phyloP scores from a whole-genome alignment of 2,888 invertebrate species.

The Augiades crinisus region DNA sequence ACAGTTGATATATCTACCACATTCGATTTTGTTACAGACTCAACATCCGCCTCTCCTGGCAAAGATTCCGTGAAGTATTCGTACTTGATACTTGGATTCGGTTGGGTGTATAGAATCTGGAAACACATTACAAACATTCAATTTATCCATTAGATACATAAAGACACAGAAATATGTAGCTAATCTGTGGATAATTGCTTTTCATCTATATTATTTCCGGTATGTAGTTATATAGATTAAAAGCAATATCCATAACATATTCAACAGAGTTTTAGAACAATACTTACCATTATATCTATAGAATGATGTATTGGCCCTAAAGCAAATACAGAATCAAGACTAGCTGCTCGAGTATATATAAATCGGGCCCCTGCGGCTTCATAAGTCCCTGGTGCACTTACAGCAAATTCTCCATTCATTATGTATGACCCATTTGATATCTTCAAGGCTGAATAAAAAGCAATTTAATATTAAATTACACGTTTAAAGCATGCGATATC shows the following conservation, averaged over 20 bases:
- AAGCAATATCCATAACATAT: too few relatives aligned
- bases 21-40: slow-evolving; percentile 44
- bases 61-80: slow-evolving; percentile 90
- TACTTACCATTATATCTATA: slow-evolving; percentile 89
- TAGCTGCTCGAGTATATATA: slow-evolving; percentile 87
- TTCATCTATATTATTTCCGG: too few relatives aligned
- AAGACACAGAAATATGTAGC: too few relatives aligned
- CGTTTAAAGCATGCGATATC: slow-evolving; percentile 8
- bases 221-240: too few relatives aligned
- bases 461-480: slow-evolving; percentile 19
- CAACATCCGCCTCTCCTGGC: slow-evolving; percentile 60
- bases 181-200: too few relatives aligned
- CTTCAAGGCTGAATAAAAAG: slow-evolving; percentile 85
- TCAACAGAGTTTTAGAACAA: too few relatives aligned
- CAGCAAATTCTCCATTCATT: slow-evolving; percentile 91
- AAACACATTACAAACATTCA: slow-evolving; percentile 28
- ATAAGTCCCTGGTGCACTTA: slow-evolving; percentile 87
- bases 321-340: slow-evolving; percentile 88
- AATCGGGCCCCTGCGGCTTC: slow-evolving; percentile 91
- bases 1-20: slow-evolving; percentile 45
- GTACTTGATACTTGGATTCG: slow-evolving; percentile 94
- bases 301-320: slow-evolving; percentile 89
- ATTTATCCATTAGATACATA: not conserved
- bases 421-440: slow-evolving; percentile 88
- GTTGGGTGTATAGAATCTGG: slow-evolving; percentile 90